Conservation (phyloP, 2,113 vertebrate species). For the Stomatorhinus ivindoensis region DNA sequence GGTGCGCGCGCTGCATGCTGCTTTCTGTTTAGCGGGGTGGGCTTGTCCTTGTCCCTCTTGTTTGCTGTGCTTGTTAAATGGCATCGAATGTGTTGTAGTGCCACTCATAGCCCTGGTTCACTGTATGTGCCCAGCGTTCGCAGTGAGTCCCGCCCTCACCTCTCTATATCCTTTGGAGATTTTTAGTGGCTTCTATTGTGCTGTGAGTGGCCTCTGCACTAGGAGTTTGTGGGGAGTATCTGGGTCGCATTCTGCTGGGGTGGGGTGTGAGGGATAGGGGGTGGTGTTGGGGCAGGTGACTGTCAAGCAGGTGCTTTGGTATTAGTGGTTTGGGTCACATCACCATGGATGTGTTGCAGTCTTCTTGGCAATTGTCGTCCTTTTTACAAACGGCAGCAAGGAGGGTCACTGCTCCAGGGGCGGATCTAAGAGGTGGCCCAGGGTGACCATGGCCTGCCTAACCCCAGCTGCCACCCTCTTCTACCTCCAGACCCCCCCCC, state of each 20-base stretch:
- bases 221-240: not conserved
- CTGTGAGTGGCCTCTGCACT: not conserved
- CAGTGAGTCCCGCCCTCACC: not conserved
- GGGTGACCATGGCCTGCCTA: not conserved
- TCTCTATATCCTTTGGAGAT: not conserved
- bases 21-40: not conserved
- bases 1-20: not conserved
- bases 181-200: slow-evolving; percentile 4
- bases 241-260: not conserved
- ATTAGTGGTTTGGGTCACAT: not conserved
- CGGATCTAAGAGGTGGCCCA: not conserved
- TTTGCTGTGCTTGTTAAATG: not conserved
- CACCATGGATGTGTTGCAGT: not conserved
- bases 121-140: not conserved
- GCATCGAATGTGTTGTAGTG: not conserved
- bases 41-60: not conserved
- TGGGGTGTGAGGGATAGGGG: not conserved
- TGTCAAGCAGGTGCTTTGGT: not conserved
- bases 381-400: not conserved
- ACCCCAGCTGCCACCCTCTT: not conserved
- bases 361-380: not conserved
- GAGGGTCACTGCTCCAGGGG: not conserved
- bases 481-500: not conserved
- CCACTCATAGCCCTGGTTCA: slow-evolving; percentile 2
- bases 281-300: slow-evolving; percentile 7